Conservation (phyloP, 1,140 invertebrate genomes). For the Nephila pilipes region DNA sequence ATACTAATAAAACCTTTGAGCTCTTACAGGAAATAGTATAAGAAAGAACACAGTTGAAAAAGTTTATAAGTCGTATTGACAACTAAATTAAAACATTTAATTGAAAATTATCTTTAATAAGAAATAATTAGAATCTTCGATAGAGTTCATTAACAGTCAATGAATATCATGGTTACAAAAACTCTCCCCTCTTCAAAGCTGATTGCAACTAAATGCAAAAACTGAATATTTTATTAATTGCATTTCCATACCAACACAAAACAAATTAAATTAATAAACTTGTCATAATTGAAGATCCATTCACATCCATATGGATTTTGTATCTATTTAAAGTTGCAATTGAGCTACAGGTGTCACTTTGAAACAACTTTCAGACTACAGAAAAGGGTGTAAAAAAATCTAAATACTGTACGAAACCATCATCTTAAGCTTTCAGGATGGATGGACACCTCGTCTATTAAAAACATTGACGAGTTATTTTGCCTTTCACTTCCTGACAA, state of each 20-base stretch:
- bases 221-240: neutral
- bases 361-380: neutral
- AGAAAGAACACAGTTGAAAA: too few species aligned
- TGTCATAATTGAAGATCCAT: neutral
- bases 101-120: too few species aligned
- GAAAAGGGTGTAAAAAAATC: neutral
- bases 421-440: neutral
- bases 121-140: too few species aligned
- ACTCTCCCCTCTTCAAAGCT: neutral
- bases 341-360: neutral
- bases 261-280: neutral
- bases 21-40: too few species aligned
- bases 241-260: neutral
- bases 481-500: constrained; percentile 53
- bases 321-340: too few species aligned
- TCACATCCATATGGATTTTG: neutral
- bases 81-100: too few species aligned
- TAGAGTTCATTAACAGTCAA: too few species aligned
- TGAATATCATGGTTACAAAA: too few species aligned
- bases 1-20: too few species aligned
- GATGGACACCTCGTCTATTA: constrained; percentile 26
- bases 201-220: neutral
- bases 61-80: too few species aligned
- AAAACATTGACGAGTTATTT: constrained; percentile 15
- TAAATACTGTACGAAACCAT: neutral